Evolutionary conservation across 2,113 vertebrate species (phyloP), one percentile per base, ranked within the genome.

Genomic region (Athene cunicularia): DNA sequence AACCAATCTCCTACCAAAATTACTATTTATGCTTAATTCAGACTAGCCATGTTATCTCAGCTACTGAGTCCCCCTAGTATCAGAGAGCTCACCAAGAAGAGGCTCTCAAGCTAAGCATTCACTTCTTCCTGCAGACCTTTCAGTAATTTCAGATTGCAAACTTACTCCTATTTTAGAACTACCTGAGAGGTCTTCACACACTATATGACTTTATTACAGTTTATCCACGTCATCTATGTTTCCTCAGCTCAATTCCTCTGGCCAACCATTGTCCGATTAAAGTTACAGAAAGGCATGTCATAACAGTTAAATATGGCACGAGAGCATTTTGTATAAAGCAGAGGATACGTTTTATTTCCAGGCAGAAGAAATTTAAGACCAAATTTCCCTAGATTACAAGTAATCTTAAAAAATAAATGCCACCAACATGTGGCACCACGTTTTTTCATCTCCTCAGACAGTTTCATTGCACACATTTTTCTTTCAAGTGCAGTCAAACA

Each of bases 271-370:
- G 17, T 55, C 76, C 19, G 9, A 88, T 47, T 67, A 62, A 58
- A 83, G 49, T 63, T 58, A 37, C 20, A 50, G 66, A 96, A 90
- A 52, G 71, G 52, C 39, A 92, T 74, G 62, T 19, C 1, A 0
- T 17, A 93, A 71, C 90, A 80, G 73, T 90, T 92, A 93, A 82
- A 82, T 62, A 95, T 7, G 58, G 90, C 14, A 81, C 77, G 4
- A 86, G 58, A 92, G 83, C 77, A 53, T 94, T 95, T 92, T 84
- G 77, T 53, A 96, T 97, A 91, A 96, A 96, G 96, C 80, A 97
- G 92, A 97, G 92, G 97, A 98, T 97, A 84, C 86, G 91, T 96
- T 98, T 98, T 98, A 98, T 98, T 98, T 92, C 83, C 80, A 97
- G 74, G 94, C 79, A 93, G 9, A 55, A 96, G 94, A 98, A 97